A percentile compares a stretch with the other conserved stretches of the same genome.
Evolutionary conservation across 2,113 vertebrate species (phyloP).

Genomic region (Melozone crissalis): DNA sequence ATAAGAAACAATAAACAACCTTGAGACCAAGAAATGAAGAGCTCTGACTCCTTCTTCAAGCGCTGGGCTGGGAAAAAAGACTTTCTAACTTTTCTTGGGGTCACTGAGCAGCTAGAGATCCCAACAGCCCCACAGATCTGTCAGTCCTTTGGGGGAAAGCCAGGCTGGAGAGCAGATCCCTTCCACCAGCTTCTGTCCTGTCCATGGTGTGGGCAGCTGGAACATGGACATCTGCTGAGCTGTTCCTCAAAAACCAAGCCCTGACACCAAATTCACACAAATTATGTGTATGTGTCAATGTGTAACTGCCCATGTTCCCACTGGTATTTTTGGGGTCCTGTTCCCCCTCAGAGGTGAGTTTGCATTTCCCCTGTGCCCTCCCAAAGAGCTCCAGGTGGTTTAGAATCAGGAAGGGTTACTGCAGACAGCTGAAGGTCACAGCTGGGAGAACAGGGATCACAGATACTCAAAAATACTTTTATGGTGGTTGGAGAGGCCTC

Average conservation of each 20-base stretch:
- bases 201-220: neutral
- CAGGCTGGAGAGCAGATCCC: neutral
- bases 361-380: neutral
- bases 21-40: no score
- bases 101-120: no score
- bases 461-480: neutral
- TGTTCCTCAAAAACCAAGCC: neutral
- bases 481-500: neutral
- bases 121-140: neutral
- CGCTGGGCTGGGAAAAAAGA: no score
- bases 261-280: neutral
- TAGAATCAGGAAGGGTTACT: neutral
- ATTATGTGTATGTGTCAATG: neutral
- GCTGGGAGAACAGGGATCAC: neutral
- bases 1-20: no score
- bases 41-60: no score
- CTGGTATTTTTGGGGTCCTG: neutral
- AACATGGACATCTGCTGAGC: neutral
- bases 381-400: neutral
- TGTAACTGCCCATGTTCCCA: neutral
- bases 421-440: neutral
- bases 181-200: neutral
- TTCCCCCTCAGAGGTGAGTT: neutral
- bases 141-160: neutral
- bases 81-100: no score